Conservation (phyloP, 2,113 vertebrate species). For the Corythornis cristatus region DNA sequence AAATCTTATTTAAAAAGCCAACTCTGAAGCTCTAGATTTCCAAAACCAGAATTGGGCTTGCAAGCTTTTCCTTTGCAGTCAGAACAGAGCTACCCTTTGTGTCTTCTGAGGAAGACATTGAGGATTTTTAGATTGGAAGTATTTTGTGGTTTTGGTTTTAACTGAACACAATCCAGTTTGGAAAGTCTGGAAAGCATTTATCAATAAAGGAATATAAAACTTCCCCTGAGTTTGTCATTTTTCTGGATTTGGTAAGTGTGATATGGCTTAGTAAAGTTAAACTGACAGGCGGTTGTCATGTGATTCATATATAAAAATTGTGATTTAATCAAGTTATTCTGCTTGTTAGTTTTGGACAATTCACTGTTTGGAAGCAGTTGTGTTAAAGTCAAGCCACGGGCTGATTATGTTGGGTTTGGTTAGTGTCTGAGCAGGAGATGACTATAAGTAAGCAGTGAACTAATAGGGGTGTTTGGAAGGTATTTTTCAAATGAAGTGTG, state of each 20-base stretch:
- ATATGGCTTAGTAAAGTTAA: not conserved
- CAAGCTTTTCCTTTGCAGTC: conserved; percentile 57
- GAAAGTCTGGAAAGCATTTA: conserved; percentile 73
- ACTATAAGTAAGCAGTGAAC: fast-evolving
- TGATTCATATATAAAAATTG: not conserved
- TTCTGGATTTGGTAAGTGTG: not conserved
- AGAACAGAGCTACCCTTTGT: conserved; percentile 42
- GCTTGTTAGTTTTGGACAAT: not conserved
- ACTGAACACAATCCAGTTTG: conserved; percentile 69
- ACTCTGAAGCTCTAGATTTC: conserved; percentile 65
- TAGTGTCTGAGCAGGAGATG: not conserved
- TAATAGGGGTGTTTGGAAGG: not conserved
- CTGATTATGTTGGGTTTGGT: not conserved
- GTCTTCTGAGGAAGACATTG: conserved; percentile 39
- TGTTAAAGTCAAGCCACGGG: not conserved
- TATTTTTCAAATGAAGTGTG: fast-evolving
- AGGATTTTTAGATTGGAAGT: conserved; percentile 44
- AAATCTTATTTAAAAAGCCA: conserved; percentile 70
- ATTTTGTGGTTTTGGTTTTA: conserved; percentile 78
- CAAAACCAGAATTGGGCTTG: conserved; percentile 54
- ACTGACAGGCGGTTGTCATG: not conserved
- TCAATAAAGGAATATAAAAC: conserved; percentile 77
- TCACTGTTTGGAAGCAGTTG: not conserved
- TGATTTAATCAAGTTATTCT: not conserved
- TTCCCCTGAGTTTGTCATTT: not conserved